Conservation (phyloP, 2,888 invertebrate genomes). For the Drosophila neutralis region DNA sequence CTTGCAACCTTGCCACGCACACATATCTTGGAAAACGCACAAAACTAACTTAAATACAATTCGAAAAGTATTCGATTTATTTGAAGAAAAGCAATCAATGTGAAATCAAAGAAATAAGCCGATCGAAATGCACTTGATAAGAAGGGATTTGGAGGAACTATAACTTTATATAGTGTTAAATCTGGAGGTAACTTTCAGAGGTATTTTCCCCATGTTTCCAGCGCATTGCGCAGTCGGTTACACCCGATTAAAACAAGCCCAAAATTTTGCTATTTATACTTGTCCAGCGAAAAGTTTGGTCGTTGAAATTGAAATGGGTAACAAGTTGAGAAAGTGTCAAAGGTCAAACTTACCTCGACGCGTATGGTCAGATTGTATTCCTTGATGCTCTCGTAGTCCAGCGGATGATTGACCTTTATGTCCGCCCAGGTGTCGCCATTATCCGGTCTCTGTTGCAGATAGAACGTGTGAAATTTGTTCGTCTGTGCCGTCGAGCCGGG, state of each 20-base stretch:
- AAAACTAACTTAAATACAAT: not conserved
- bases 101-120: not conserved
- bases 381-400: constrained; percentile 97
- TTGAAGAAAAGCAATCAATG: not conserved
- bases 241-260: not conserved
- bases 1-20: not conserved
- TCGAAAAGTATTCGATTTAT: not conserved
- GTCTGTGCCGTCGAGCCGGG: constrained; percentile 98
- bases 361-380: constrained; percentile 98
- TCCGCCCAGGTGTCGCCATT: constrained; percentile 98
- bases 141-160: not conserved
- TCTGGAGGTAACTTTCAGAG: not conserved
- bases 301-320: not conserved
- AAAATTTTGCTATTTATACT: not conserved
- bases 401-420: constrained; percentile 97
- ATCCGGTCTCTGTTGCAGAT: constrained; percentile 96
- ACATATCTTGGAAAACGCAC: not conserved
- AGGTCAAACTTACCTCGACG: constrained; percentile 91
- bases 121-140: not conserved
- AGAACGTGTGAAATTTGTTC: constrained; percentile 97
- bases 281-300: constrained; percentile 10
- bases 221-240: not conserved
- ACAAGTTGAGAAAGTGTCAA: not conserved
- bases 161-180: not conserved
- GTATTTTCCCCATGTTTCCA: not conserved